Conservation (phyloP, 2,113 vertebrate genomes). For the Pterocles gutturalis region DNA sequence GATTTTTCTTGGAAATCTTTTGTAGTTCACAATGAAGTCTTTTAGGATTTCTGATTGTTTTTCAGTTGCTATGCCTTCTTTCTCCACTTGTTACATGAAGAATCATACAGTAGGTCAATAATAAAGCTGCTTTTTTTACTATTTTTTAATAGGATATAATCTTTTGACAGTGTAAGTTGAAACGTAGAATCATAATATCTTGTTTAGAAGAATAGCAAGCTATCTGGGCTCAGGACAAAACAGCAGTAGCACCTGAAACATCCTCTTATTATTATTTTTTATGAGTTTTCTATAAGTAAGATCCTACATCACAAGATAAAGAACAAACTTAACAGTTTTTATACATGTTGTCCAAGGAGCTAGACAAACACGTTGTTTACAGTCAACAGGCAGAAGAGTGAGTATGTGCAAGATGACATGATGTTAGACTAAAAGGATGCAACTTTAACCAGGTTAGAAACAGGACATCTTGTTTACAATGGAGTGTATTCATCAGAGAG, state of each 20-base stretch:
- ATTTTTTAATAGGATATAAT: not conserved
- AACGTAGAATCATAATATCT: not conserved
- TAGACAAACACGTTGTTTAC: not conserved
- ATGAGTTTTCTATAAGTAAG: not conserved
- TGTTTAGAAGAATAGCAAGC: not conserved
- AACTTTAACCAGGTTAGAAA: slow-evolving; percentile 27
- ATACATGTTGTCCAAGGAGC: not conserved
- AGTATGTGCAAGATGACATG: not conserved
- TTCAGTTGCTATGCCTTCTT: not conserved
- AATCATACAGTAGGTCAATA: not conserved
- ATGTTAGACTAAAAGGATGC: not conserved
- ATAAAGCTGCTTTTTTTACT: not conserved
- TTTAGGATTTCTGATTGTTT: not conserved
- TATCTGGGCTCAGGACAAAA: not conserved
- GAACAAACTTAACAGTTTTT: not conserved
- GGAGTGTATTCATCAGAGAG: slow-evolving; percentile 14
- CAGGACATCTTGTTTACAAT: slow-evolving; percentile 19
- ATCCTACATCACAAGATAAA: not conserved
- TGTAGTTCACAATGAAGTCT: not conserved
- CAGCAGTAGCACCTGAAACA: not conserved
- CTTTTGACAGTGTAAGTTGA: not conserved
- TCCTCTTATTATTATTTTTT: not conserved
- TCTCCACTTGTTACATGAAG: not conserved
- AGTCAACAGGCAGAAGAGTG: not conserved
- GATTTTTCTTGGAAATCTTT: not conserved